Conservation (phyloP, 2,888 invertebrate species). For the Eupithecia vulgata region DNA sequence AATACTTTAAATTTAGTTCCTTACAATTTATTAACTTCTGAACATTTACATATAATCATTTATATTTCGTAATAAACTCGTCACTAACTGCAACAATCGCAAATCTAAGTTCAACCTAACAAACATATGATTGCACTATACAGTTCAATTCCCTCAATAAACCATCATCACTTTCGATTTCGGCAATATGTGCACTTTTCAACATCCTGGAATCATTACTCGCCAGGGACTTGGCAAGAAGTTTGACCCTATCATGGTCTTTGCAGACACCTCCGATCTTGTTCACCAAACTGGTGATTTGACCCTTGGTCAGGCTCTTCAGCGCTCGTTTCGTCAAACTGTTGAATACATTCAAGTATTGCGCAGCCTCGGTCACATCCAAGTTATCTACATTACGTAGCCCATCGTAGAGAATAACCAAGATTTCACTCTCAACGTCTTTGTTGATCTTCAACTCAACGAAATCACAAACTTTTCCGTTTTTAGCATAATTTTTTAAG, state of each 20-base stretch:
- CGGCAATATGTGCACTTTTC: slow-evolving; percentile 53
- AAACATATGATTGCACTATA: slow-evolving; percentile 59
- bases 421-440: slow-evolving; percentile 69
- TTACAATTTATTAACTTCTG: not conserved
- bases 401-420: slow-evolving; percentile 62
- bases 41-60: slow-evolving; percentile 14
- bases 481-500: slow-evolving; percentile 42
- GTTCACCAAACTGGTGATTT: slow-evolving; percentile 61
- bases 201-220: slow-evolving; percentile 60
- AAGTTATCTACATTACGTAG: slow-evolving; percentile 57
- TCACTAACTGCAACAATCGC: not conserved
- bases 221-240: slow-evolving; percentile 61
- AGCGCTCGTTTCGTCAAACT: slow-evolving; percentile 65
- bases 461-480: slow-evolving; percentile 50
- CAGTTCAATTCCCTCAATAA: slow-evolving; percentile 56
- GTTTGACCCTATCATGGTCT: slow-evolving; percentile 54
- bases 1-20: not conserved
- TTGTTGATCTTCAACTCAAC: slow-evolving; percentile 68
- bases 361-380: slow-evolving; percentile 57
- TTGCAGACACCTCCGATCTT: slow-evolving; percentile 52
- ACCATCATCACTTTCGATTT: slow-evolving; percentile 38
- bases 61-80: not conserved
- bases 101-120: slow-evolving; percentile 8
- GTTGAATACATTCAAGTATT: slow-evolving; percentile 61
- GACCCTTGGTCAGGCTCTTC: slow-evolving; percentile 66